phyloP scores from a whole-genome alignment of 1,140 invertebrate species.

The Aethina tumida region DNA sequence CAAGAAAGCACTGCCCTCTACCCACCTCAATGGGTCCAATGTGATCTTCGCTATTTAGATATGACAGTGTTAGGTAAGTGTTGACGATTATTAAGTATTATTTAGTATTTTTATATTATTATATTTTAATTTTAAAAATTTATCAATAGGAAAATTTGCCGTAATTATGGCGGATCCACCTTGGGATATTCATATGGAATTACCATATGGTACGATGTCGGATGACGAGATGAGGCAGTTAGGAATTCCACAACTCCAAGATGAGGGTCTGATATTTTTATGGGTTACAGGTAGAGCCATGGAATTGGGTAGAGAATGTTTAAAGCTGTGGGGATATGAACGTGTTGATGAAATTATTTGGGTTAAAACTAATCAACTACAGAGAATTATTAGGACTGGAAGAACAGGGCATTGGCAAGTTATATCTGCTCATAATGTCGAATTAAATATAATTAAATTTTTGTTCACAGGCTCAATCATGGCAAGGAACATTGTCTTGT shows the following conservation, averaged over 20 bases:
- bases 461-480: slow-evolving; percentile 95
- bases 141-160: slow-evolving; percentile 74
- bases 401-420: slow-evolving; percentile 88
- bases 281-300: slow-evolving; percentile 98
- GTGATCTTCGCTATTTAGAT: slow-evolving; percentile 89
- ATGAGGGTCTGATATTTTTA: slow-evolving; percentile 91
- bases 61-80: slow-evolving; percentile 80
- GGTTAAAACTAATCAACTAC: slow-evolving; percentile 98
- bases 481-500: slow-evolving; percentile 98
- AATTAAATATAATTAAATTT: too few species aligned
- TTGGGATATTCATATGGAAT: slow-evolving; percentile 98
- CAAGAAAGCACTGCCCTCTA: slow-evolving; percentile 60
- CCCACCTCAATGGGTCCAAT: slow-evolving; percentile 94
- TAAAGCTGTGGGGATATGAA: slow-evolving; percentile 92
- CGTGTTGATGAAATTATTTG: slow-evolving; percentile 95
- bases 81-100: too few species aligned
- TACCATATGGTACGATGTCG: slow-evolving; percentile 98
- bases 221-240: slow-evolving; percentile 97
- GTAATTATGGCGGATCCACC: slow-evolving; percentile 95
- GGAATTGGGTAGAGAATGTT: slow-evolving; percentile 89
- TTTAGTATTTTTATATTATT: too few species aligned
- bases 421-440: too few species aligned
- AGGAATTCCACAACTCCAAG: slow-evolving; percentile 81
- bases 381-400: slow-evolving; percentile 93
- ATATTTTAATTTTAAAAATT: slow-evolving; percentile 2